Conservation (phyloP, 1,140 invertebrate genomes). For the Harlomillsia oculata region DNA sequence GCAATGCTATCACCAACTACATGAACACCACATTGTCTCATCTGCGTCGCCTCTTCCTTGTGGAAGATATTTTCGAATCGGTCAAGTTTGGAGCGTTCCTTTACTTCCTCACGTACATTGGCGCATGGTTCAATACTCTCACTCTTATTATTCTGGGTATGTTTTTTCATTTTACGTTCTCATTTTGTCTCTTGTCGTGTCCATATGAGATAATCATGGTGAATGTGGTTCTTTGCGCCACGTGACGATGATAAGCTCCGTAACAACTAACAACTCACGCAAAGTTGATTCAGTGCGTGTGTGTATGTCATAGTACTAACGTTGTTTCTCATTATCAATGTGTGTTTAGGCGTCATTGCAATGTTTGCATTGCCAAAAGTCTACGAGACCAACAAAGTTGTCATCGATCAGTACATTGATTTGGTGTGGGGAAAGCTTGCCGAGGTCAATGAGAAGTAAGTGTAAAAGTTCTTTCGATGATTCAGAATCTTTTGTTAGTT, state of each 20-base stretch:
- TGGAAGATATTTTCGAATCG: constrained; percentile 92
- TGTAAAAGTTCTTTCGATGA: constrained; percentile 24
- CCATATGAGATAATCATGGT: too few relatives aligned
- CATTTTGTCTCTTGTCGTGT: too few relatives aligned
- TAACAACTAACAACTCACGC: too few relatives aligned
- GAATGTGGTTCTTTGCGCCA: not conserved
- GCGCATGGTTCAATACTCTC: constrained; percentile 96
- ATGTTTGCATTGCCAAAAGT: constrained; percentile 94
- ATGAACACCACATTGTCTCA: constrained; percentile 67
- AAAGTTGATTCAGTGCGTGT: not conserved
- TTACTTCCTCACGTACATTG: constrained; percentile 91
- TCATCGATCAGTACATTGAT: constrained; percentile 88
- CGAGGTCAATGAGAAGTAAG: constrained; percentile 79
- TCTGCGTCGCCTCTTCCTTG: constrained; percentile 83
- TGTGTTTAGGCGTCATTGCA: constrained; percentile 65
- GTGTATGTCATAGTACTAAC: not conserved
- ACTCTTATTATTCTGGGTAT: constrained; percentile 87
- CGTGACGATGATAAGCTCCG: too few relatives aligned
- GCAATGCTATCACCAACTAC: constrained; percentile 71
- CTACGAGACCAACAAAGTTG: constrained; percentile 94
- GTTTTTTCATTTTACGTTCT: constrained; percentile 37
- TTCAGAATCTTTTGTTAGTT: constrained; percentile 4
- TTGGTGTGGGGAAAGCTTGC: constrained; percentile 76
- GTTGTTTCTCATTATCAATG: not conserved
- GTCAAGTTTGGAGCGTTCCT: constrained; percentile 69